These are phyloP conservation scores for Tenualosa ilisha DNA, from an alignment of 2,797 vertebrate genomes.

Conservation along the genomic window DNA sequence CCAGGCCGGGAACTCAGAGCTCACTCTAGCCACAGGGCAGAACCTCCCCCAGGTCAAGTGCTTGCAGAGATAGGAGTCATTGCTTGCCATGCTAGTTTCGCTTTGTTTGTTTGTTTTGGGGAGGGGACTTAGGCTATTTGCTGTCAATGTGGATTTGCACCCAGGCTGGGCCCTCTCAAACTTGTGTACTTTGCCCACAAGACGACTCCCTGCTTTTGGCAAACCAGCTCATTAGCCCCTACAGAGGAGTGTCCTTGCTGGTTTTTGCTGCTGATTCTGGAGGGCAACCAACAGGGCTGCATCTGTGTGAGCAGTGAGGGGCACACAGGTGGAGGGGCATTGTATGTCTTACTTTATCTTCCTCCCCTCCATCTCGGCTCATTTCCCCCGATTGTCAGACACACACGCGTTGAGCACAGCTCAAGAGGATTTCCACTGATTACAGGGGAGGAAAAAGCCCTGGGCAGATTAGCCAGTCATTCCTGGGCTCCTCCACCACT, in stretches of 20 bases:
- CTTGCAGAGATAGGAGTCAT: neutral
- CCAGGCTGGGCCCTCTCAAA: neutral
- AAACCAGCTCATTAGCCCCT: neutral
- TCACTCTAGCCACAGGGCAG: neutral
- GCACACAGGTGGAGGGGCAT: slow-evolving; percentile 47
- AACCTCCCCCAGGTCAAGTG: neutral
- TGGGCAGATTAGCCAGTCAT: slow-evolving; percentile 66
- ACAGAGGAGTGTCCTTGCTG: no score
- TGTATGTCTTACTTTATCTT: slow-evolving; percentile 44
- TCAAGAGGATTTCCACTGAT: slow-evolving; percentile 74
- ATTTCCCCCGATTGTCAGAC: slow-evolving; percentile 68
- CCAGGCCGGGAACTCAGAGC: neutral
- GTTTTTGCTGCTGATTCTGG: no score
- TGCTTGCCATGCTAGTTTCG: neutral
- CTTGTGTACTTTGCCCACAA: neutral
- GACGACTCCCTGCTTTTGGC: neutral
- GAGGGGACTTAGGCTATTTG: neutral
- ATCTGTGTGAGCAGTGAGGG: neutral
- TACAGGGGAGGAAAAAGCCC: slow-evolving; percentile 64
- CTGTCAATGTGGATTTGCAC: neutral
- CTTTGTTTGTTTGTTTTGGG: neutral
- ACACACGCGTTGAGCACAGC: slow-evolving; percentile 46
- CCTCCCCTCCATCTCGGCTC: slow-evolving; percentile 30
- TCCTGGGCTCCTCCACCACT: slow-evolving; percentile 44
- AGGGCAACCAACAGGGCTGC: neutral